Conservation (phyloP, 2,113 vertebrate genomes). For the Laticauda laticaudata region DNA sequence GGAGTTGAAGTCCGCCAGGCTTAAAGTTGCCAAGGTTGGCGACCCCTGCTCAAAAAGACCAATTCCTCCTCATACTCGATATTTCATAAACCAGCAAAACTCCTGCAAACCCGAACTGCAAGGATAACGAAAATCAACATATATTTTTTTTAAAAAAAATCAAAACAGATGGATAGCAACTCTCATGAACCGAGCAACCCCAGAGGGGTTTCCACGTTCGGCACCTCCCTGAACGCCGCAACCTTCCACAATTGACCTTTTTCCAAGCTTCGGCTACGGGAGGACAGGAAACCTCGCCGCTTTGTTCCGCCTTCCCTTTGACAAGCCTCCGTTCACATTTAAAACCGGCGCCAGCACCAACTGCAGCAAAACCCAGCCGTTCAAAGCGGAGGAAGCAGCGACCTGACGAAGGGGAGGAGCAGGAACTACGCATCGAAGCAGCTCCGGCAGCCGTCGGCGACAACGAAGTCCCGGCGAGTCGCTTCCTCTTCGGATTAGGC, state of each 20-base stretch:
- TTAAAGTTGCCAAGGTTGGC: too few relatives aligned
- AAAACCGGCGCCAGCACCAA: slow-evolving; percentile 53
- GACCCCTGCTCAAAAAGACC: neutral
- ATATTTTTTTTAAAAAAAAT: neutral
- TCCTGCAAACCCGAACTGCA: neutral
- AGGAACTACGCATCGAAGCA: accelerated
- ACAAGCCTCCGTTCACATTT: slow-evolving; percentile 22
- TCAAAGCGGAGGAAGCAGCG: neutral
- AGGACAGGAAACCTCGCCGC: neutral
- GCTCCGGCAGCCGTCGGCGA: neutral
- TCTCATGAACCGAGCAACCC: neutral
- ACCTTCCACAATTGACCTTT: neutral
- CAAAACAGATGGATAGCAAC: neutral
- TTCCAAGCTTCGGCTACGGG: neutral
- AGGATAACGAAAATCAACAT: neutral
- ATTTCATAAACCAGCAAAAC: neutral
- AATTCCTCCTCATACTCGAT: neutral
- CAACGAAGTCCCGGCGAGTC: neutral
- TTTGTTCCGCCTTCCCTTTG: too few relatives aligned
- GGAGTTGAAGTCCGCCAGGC: too few relatives aligned
- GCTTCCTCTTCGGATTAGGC: neutral
- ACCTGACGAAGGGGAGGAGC: neutral
- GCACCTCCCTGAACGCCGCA: neutral
- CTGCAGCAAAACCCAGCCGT: neutral
- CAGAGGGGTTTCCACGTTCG: neutral